A percentile compares a stretch with the other conserved stretches of the same genome.
phyloP scores from a whole-genome alignment of 2,888 invertebrate genomes.

The Pyrocoelia pectoralis region DNA sequence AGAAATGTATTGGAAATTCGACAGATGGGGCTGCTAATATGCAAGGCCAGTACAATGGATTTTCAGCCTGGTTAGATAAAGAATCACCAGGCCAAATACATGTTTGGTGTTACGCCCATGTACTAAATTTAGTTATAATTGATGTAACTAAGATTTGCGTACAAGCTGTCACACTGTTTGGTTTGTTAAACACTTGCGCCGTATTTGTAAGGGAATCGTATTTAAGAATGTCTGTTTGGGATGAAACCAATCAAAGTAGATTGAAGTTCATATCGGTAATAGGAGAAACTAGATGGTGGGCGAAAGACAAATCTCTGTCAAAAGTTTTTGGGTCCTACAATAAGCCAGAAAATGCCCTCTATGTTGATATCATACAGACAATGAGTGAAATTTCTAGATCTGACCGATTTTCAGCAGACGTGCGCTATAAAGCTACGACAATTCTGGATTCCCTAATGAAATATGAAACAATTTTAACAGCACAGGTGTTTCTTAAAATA shows the following conservation, averaged over 20 bases:
- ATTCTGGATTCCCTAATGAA: neutral
- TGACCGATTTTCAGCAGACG: neutral
- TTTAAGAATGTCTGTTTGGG: neutral
- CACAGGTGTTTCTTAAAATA: neutral
- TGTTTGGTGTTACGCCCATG: slow-evolving; percentile 13
- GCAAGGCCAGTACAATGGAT: slow-evolving; percentile 32
- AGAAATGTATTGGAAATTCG: slow-evolving; percentile 27
- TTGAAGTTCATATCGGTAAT: neutral
- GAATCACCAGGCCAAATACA: neutral
- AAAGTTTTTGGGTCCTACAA: slow-evolving; percentile 1
- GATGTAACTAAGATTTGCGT: neutral
- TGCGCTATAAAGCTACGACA: neutral
- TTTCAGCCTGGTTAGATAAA: neutral
- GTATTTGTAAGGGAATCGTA: slow-evolving; percentile 12
- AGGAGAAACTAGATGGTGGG: slow-evolving; percentile 12
- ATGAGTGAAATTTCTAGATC: neutral
- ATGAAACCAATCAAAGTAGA: neutral
- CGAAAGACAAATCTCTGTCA: neutral
- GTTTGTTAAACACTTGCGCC: neutral
- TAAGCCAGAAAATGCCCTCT: neutral
- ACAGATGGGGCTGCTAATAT: slow-evolving; percentile 40
- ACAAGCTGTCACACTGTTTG: neutral
- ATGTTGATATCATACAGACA: slow-evolving; percentile 1
- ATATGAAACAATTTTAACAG: slow-evolving; percentile 5
- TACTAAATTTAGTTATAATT: slow-evolving; percentile 7